A percentile compares a stretch with the other conserved stretches of the same genome.
Conservation (phyloP, 2,113 vertebrate genomes). For the Noturus placidus region DNA sequence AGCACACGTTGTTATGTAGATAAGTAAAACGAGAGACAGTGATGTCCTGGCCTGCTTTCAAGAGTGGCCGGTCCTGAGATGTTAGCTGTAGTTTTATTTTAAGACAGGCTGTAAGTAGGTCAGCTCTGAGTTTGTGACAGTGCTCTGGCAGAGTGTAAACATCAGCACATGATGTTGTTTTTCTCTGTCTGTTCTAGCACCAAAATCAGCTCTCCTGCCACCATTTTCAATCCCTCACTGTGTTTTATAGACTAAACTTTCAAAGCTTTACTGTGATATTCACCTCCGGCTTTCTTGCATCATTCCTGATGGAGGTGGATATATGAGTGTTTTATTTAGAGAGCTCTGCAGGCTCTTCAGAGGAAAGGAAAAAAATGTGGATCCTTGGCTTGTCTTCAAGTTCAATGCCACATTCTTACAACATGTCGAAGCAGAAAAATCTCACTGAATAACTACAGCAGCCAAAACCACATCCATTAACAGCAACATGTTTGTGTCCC, state of each 20-base stretch:
- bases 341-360: background rate
- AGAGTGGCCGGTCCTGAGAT: conserved; percentile 63
- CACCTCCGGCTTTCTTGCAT: conserved; percentile 64
- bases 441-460: background rate
- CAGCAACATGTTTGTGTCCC: background rate
- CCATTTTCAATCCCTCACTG: conserved; percentile 42
- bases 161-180: conserved; percentile 80
- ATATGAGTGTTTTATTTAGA: conserved; percentile 31
- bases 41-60: conserved; percentile 48
- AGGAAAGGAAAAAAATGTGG: background rate
- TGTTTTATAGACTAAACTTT: conserved; percentile 55
- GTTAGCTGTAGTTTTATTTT: conserved; percentile 73
- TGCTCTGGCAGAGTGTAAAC: conserved; percentile 75
- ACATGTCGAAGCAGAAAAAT: background rate
- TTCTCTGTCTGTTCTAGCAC: conserved; percentile 70
- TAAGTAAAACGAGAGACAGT: conserved; percentile 32
- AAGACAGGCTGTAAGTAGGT: conserved; percentile 75
- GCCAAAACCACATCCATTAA: background rate
- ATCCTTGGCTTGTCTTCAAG: background rate
- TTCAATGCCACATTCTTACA: background rate
- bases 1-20: conserved; percentile 25
- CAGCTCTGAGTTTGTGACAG: conserved; percentile 74
- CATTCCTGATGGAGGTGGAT: conserved; percentile 17
- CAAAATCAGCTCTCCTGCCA: conserved; percentile 60
- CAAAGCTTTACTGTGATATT: conserved; percentile 60